A percentile compares a stretch with the other conserved stretches of the same genome.
Conservation (phyloP, 2,113 vertebrate species). For the Zosterops hypoxanthus region DNA sequence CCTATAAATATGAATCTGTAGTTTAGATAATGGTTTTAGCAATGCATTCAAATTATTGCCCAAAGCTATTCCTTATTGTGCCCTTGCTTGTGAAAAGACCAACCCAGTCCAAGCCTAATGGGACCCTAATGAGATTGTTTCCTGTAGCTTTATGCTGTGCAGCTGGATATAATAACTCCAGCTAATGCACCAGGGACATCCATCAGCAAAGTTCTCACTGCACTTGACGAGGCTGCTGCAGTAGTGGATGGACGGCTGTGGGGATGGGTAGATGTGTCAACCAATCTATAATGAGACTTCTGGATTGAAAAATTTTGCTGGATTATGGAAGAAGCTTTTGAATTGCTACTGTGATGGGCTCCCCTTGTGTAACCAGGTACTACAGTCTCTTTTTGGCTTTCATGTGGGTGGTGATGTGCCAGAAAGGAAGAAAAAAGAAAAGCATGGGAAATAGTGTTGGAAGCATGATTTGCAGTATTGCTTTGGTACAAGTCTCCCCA, state of each 20-base stretch:
- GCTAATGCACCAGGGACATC: background rate
- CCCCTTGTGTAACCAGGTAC: background rate
- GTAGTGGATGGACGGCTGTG: background rate
- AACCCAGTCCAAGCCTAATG: background rate
- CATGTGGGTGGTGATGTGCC: background rate
- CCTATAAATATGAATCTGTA: background rate
- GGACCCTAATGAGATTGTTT: constrained; percentile 6
- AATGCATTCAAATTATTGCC: background rate
- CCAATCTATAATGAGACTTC: background rate
- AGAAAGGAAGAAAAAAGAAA: background rate
- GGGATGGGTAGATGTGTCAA: background rate
- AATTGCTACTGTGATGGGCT: background rate
- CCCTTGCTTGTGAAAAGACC: background rate
- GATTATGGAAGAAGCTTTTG: background rate
- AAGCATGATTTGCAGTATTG: background rate
- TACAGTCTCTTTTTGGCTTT: background rate
- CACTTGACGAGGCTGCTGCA: background rate
- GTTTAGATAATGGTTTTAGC: constrained; percentile 3
- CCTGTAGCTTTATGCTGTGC: background rate
- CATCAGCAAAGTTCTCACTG: background rate
- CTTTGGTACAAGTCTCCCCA: background rate
- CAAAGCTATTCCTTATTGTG: background rate
- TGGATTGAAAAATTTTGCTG: background rate
- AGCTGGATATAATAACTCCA: background rate
- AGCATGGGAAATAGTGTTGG: background rate